Conservation (phyloP, 2,888 invertebrate species). For the Coenonympha arcania region DNA sequence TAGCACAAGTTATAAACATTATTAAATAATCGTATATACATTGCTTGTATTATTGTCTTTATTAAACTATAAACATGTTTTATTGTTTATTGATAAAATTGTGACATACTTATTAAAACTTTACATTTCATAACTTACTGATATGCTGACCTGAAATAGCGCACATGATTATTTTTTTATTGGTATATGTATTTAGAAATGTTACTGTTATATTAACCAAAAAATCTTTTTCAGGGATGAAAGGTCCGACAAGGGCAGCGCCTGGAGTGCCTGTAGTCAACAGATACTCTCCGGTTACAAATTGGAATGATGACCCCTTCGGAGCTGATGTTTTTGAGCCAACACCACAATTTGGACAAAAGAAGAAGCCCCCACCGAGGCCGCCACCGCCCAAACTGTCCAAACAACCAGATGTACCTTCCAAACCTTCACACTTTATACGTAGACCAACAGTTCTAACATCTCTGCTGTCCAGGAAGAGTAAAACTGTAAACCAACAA, state of each 20-base stretch:
- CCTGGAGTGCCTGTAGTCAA: constrained; percentile 68
- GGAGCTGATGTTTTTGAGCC: constrained; percentile 68
- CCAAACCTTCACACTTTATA: constrained; percentile 71
- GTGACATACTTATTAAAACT: no score
- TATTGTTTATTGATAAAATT: no score
- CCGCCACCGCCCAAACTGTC: constrained; percentile 78
- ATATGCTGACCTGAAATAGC: no score
- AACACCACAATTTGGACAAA: constrained; percentile 60
- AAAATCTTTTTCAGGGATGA: constrained; percentile 64
- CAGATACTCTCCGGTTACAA: constrained; percentile 73
- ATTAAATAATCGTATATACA: background rate
- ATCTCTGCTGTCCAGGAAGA: constrained; percentile 58
- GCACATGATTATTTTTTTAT: no score
- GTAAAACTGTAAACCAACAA: constrained; percentile 40
- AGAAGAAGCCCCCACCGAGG: constrained; percentile 81
- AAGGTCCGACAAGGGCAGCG: constrained; percentile 75
- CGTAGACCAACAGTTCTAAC: constrained; percentile 66
- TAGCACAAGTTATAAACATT: background rate
- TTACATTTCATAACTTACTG: no score
- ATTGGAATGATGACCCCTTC: constrained; percentile 70
- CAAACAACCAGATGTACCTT: constrained; percentile 57
- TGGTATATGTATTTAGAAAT: no score
- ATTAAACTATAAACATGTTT: background rate
- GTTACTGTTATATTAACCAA: no score
- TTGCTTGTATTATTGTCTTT: background rate